phyloP scores from a whole-genome alignment of 2,113 vertebrate genomes.

The Dermatemys mawii region DNA sequence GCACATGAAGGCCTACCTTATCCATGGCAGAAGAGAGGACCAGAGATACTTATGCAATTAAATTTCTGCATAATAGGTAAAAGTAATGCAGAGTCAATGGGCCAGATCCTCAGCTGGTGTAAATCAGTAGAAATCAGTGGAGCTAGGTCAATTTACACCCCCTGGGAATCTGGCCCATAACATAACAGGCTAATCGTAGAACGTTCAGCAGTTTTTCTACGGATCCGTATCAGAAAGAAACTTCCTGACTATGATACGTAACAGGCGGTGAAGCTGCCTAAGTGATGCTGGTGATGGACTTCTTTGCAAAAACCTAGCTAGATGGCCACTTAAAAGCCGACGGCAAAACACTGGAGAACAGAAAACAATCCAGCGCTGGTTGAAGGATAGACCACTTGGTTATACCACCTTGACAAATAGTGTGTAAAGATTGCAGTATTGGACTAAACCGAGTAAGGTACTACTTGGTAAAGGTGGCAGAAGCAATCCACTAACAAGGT shows the following conservation, averaged over 20 bases:
- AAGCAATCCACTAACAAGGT: neutral
- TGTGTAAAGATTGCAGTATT: neutral
- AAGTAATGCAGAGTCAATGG: constrained; percentile 32
- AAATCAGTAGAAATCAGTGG: neutral
- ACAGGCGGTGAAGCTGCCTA: neutral
- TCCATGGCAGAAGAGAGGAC: constrained; percentile 45
- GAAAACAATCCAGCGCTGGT: neutral
- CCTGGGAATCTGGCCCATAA: neutral
- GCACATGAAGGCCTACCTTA: constrained; percentile 49
- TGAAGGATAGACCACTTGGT: neutral
- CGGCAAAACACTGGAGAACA: neutral
- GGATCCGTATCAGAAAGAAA: neutral
- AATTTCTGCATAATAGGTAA: constrained; percentile 13
- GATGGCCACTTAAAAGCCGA: neutral
- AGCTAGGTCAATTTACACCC: neutral
- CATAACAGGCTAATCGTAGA: neutral
- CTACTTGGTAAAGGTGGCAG: neutral
- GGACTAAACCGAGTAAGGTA: neutral
- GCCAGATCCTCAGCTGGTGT: neutral
- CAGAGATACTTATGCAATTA: constrained; percentile 29
- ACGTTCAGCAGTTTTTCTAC: rapidly evolving
- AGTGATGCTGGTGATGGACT: neutral
- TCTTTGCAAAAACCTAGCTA: neutral
- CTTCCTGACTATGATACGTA: neutral
- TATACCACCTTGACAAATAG: neutral